phyloP scores from a whole-genome alignment of 2,888 invertebrate genomes.

The Clostera curtula region DNA sequence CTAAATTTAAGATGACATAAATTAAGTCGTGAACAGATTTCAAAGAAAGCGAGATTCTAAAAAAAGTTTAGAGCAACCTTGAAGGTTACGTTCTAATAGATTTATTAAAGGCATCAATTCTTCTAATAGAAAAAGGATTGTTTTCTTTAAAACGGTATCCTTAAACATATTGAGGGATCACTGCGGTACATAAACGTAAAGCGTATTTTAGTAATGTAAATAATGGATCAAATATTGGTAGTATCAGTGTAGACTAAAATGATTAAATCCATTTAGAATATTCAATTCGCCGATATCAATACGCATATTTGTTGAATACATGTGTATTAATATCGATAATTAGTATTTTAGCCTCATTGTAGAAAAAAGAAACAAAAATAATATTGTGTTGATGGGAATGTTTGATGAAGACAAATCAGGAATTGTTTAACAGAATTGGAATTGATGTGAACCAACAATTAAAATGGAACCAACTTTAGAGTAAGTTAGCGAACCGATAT shows the following conservation, averaged over 20 bases:
- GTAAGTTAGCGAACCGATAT: slow-evolving; percentile 15
- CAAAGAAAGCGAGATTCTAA: too few relatives aligned
- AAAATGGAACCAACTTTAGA: slow-evolving; percentile 59
- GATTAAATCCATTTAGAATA: slow-evolving; percentile 27
- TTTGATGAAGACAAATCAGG: slow-evolving; percentile 34
- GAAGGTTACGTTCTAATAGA: too few relatives aligned
- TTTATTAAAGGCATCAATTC: too few relatives aligned
- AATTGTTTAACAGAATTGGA: slow-evolving; percentile 58
- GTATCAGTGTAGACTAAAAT: slow-evolving; percentile 33
- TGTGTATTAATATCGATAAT: slow-evolving; percentile 14
- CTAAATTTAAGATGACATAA: too few relatives aligned
- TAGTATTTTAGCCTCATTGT: slow-evolving; percentile 13
- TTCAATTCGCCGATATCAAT: slow-evolving; percentile 18
- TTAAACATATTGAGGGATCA: slow-evolving; percentile 63
- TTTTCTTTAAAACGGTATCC: slow-evolving; percentile 33
- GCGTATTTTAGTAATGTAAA: slow-evolving; percentile 51
- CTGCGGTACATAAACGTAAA: slow-evolving; percentile 43
- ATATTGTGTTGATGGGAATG: slow-evolving; percentile 12
- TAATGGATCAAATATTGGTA: slow-evolving; percentile 56
- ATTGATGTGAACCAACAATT: slow-evolving; percentile 55
- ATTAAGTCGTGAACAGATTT: too few relatives aligned
- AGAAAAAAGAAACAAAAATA: slow-evolving; percentile 11
- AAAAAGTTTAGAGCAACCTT: too few relatives aligned
- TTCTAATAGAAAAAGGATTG: slow-evolving; percentile 8
- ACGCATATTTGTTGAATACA: slow-evolving; percentile 13